phyloP scores from a whole-genome alignment of 2,797 vertebrate species.

The Taeniopygia guttata region DNA sequence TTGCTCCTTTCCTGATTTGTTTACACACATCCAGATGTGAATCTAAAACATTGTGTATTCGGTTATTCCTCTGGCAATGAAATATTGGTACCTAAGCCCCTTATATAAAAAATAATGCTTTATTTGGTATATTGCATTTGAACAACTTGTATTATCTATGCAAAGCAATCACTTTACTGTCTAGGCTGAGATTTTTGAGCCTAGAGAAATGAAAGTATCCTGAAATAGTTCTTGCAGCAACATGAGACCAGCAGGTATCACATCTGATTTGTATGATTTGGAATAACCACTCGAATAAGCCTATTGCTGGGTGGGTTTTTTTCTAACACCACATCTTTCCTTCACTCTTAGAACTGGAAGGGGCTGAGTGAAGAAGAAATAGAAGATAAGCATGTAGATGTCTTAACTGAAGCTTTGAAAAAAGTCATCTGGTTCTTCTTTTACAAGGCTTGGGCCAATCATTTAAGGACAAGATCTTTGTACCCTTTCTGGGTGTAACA shows the following conservation, averaged over 20 bases:
- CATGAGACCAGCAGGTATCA: background rate
- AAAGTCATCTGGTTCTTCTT: background rate
- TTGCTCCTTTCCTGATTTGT: background rate
- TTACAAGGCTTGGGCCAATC: background rate
- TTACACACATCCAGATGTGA: background rate
- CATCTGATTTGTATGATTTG: background rate
- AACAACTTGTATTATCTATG: background rate
- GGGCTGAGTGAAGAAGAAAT: background rate
- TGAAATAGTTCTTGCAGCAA: background rate
- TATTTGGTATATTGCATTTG: background rate
- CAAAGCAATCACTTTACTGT: background rate
- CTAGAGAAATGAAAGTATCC: background rate
- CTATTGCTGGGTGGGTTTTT: background rate
- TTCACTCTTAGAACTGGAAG: background rate
- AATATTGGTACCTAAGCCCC: background rate
- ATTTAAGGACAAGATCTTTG: accelerated
- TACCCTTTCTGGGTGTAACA: background rate
- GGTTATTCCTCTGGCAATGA: background rate
- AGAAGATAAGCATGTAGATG: background rate
- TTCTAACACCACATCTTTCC: background rate
- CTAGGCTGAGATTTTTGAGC: background rate
- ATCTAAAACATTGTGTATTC: background rate
- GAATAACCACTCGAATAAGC: background rate
- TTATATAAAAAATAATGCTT: background rate
- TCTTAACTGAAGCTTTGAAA: background rate